Conservation (phyloP, 2,888 invertebrate genomes). For the Tromatobia lineatoria region DNA sequence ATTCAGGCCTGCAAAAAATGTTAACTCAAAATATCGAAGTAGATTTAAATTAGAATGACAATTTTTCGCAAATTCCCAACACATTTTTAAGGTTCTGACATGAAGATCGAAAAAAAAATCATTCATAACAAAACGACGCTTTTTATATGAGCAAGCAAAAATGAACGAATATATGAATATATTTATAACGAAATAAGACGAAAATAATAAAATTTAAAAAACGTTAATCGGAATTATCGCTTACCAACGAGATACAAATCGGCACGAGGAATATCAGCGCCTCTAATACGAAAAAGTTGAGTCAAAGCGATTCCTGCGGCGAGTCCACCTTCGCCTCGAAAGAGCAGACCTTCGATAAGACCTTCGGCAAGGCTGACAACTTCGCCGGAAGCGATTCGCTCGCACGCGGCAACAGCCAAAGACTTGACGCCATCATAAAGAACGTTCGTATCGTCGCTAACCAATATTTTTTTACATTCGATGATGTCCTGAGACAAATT, state of each 20-base stretch:
- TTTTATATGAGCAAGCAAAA: too few species aligned
- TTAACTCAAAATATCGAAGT: too few species aligned
- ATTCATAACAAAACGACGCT: too few species aligned
- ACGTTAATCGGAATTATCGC: background rate
- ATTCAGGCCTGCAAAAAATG: too few species aligned
- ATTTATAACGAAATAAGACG: background rate
- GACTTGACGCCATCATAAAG: conserved; percentile 79
- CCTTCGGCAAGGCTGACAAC: conserved; percentile 80
- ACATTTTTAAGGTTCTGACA: too few species aligned
- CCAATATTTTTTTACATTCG: conserved; percentile 77
- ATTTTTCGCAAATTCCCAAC: too few species aligned
- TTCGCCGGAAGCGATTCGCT: conserved; percentile 78
- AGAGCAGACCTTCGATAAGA: conserved; percentile 79
- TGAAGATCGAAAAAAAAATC: too few species aligned
- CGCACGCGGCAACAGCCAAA: conserved; percentile 76
- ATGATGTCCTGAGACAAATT: conserved; percentile 78
- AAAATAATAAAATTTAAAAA: too few species aligned
- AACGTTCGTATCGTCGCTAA: conserved; percentile 72
- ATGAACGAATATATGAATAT: background rate
- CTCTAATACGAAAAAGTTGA: conserved; percentile 79
- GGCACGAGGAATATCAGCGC: conserved; percentile 79
- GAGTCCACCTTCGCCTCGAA: conserved; percentile 77
- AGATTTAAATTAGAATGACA: too few species aligned
- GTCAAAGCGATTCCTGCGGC: conserved; percentile 79
- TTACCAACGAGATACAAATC: conserved; percentile 79